phyloP scores from a whole-genome alignment of 2,797 vertebrate genomes.

The Lacerta viridis region DNA sequence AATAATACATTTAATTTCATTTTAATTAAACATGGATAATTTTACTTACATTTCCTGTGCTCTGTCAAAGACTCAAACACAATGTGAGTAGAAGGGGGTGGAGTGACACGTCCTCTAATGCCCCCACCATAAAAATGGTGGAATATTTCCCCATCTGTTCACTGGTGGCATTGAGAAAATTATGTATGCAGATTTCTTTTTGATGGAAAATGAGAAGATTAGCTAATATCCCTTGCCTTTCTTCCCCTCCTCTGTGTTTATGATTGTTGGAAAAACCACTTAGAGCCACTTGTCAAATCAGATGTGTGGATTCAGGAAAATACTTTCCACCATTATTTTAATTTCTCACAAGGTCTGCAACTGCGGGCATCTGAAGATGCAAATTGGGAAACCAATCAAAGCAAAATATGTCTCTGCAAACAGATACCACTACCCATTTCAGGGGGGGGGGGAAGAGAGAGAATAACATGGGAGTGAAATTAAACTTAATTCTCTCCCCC shows the following conservation, averaged over 20 bases:
- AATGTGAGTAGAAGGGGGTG: conserved; percentile 70
- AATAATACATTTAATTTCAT: conserved; percentile 75
- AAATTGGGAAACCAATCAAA: neutral
- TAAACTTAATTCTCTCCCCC: neutral
- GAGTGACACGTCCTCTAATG: conserved; percentile 72
- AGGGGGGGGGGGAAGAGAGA: neutral
- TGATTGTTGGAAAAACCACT: conserved; percentile 23
- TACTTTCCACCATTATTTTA: neutral
- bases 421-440: neutral
- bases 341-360: neutral
- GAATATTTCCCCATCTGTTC: conserved; percentile 79
- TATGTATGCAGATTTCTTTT: conserved; percentile 57
- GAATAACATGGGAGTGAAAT: neutral
- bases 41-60: conserved; percentile 76
- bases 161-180: conserved; percentile 52
- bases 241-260: conserved; percentile 27
- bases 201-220: conserved; percentile 5
- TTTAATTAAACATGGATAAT: conserved; percentile 81
- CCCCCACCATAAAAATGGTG: conserved; percentile 65
- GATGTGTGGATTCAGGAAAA: neutral
- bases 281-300: neutral
- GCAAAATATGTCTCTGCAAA: neutral
- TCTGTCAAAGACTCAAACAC: conserved; percentile 74
- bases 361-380: neutral
- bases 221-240: conserved; percentile 39